Base-by-base conservation (phyloP, 2,113 vertebrate species). In the Dasypus novemcinctus region DNA sequence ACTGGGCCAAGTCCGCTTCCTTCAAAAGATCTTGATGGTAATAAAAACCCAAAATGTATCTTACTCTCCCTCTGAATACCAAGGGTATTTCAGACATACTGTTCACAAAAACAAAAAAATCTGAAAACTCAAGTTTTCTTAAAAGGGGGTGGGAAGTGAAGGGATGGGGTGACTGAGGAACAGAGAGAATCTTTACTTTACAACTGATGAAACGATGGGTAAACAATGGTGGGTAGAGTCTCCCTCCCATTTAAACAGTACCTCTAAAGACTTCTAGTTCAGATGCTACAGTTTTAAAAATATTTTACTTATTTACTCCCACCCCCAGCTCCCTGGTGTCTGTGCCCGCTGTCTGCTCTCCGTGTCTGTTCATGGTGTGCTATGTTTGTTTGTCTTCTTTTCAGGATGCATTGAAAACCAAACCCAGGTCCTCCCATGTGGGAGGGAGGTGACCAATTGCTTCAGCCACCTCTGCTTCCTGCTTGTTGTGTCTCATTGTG, bases 61-160 rank as follows among this genome's bases (percentile, higher is more conserved):
- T 72, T 33, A 81, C 4, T 68, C 17, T 82, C 10, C 13, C 88
- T 88, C 66, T 61, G 38, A 83, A 93, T 43, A 29, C 31, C n/a
- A 87, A 94, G 27, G 41, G 71, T 61, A 36, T 88, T 71, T 61
- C 87, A 85, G 72, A 36, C 7, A 88, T 1, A 93, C 21, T 33
- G 91, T 75, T 83, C 36, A 89, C 14, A 83, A 92, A 93, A 88
- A 87, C n/a, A 76, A 15, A 72, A 84, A 2, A 86, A 80, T 75
- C n/a, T 91, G 75, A 90, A 93, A 92, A 80, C 29, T 80, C 25
- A 72, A 43, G 27, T 79, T 36, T 94, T 87, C 21, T 29, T 94
- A 80, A 81, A n/a, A n/a, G 18, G n/a, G 12, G 46, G 9, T 63
- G 27, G 23, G 49, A 82, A 94, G 54, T 72, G 27, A 59, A 71